Conservation (phyloP, 2,888 invertebrate species). For the Chrysolina americana region DNA sequence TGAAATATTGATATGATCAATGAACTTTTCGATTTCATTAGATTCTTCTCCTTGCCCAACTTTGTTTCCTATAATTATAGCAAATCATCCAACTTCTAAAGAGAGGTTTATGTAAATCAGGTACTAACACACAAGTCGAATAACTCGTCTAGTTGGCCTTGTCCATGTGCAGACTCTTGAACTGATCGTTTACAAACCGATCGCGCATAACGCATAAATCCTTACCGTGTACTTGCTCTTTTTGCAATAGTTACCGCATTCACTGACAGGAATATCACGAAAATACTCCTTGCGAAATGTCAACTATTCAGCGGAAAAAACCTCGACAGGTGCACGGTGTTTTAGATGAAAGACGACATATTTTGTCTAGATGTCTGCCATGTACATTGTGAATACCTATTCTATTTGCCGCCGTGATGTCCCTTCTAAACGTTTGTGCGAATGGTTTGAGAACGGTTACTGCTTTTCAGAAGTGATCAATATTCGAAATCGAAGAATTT, state of each 20-base stretch:
- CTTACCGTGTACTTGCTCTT: constrained; percentile 19
- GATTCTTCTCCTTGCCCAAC: background rate
- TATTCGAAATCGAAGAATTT: no score
- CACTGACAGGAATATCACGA: constrained; percentile 11
- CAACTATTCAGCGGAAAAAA: constrained; percentile 4
- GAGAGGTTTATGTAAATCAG: constrained; percentile 59
- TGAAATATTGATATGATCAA: background rate
- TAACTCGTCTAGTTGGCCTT: constrained; percentile 63
- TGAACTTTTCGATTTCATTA: constrained; percentile 16
- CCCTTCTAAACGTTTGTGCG: no score
- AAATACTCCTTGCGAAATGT: background rate
- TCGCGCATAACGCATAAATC: constrained; percentile 46
- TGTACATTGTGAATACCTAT: no score
- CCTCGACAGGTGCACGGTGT: no score
- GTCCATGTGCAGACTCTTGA: constrained; percentile 57
- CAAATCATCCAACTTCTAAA: constrained; percentile 26
- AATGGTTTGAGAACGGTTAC: no score
- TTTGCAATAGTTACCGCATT: constrained; percentile 17
- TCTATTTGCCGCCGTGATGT: no score
- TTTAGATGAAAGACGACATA: no score
- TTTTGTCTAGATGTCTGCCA: no score
- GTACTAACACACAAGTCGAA: constrained; percentile 55
- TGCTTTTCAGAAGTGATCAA: no score
- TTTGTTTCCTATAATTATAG: constrained; percentile 27
- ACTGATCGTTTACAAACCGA: constrained; percentile 56